These are phyloP conservation scores for Epirrhoe tristata DNA, from an alignment of 2,888 invertebrate genomes.

Conservation along the genomic window DNA sequence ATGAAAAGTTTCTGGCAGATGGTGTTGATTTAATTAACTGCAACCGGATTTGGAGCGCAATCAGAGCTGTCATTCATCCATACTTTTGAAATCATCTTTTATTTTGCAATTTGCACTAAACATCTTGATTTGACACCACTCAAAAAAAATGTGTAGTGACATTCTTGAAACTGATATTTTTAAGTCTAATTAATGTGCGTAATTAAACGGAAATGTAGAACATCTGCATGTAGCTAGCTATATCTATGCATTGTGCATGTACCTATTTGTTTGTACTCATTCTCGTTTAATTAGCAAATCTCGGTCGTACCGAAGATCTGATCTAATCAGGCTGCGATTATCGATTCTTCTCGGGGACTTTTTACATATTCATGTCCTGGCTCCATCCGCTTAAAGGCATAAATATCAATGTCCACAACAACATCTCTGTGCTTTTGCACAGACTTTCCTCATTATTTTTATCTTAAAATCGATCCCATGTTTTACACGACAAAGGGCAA, in stretches of 20 bases:
- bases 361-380: conserved; percentile 37
- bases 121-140: conserved; percentile 51
- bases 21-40: conserved; percentile 73
- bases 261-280: conserved; percentile 23
- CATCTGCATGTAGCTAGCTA: conserved; percentile 39
- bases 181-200: conserved; percentile 41
- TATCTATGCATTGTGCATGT: conserved; percentile 27
- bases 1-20: conserved; percentile 55
- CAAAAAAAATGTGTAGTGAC: conserved; percentile 48
- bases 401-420: conserved; percentile 24
- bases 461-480: conserved; percentile 28
- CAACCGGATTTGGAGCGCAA: conserved; percentile 68
- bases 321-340: conserved; percentile 43
- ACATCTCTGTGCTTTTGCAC: not conserved
- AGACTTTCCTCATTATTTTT: conserved; percentile 29
- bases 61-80: conserved; percentile 62
- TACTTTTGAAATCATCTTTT: conserved; percentile 43
- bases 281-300: conserved; percentile 34
- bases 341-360: conserved; percentile 40
- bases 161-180: conserved; percentile 49
- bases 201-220: conserved; percentile 35
- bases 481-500: conserved; percentile 36
- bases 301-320: conserved; percentile 33
- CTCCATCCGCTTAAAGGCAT: conserved; percentile 31
- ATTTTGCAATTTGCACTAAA: conserved; percentile 33